phyloP scores from a whole-genome alignment of 37 sponge, comb jelly and placozoan genomes.

The Lycopodina hypogea region DNA sequence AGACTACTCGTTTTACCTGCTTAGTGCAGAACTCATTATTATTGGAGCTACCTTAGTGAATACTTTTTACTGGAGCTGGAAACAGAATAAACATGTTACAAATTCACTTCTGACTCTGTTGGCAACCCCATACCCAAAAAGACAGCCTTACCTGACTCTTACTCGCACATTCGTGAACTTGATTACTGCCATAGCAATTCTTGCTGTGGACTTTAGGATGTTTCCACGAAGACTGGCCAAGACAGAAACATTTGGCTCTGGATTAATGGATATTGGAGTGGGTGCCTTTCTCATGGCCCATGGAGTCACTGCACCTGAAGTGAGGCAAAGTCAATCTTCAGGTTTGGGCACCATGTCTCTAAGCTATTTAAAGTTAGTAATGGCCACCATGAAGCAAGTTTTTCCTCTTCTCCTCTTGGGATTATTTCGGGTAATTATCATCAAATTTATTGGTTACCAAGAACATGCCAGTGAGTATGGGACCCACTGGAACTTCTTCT shows the following conservation, averaged over 20 bases:
- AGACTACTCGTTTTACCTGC: constrained; percentile 16
- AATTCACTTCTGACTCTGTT: background rate
- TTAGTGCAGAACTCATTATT: background rate
- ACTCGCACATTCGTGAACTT: constrained; percentile 71
- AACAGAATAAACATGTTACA: background rate
- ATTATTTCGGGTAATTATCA: constrained; percentile 58
- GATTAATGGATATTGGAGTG: constrained; percentile 96
- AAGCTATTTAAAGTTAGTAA: constrained; percentile 26
- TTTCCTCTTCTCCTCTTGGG: constrained; percentile 80
- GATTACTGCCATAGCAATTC: constrained; percentile 83
- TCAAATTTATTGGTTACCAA: constrained; percentile 66
- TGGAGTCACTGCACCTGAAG: constrained; percentile 81
- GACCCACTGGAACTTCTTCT: constrained; percentile 99
- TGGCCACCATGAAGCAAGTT: constrained; percentile 12
- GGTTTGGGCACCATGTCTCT: no score
- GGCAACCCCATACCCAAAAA: constrained; percentile 7
- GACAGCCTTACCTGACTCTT: constrained; percentile 61
- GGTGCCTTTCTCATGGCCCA: constrained; percentile 82
- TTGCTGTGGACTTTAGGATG: constrained; percentile 91
- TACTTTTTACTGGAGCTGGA: background rate
- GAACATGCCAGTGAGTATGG: constrained; percentile 93
- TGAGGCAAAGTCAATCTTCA: constrained; percentile 9
- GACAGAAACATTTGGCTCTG: constrained; percentile 83
- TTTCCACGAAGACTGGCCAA: constrained; percentile 91
- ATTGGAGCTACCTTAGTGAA: background rate